Evolutionary conservation across 2,888 invertebrate genomes (phyloP).

Genomic region (Caenorhabditis wallacei): DNA sequence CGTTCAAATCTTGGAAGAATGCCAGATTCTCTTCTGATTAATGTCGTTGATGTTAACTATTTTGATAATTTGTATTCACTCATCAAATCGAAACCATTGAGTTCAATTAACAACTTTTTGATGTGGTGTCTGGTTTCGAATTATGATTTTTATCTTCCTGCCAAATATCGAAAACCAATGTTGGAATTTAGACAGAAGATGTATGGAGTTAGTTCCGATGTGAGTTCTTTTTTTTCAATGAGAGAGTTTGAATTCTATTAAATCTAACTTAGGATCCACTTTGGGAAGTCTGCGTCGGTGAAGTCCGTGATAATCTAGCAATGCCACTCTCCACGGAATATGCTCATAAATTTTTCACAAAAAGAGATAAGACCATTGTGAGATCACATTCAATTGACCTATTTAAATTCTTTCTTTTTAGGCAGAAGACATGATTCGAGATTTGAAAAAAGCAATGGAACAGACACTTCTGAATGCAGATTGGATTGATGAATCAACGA

Average conservation of each 20-base stretch:
- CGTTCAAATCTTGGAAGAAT: conserved; percentile 64
- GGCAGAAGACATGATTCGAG: conserved; percentile 74
- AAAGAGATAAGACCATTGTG: conserved; percentile 54
- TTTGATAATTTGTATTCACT: conserved; percentile 70
- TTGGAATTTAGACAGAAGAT: conserved; percentile 69
- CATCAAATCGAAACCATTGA: conserved; percentile 65
- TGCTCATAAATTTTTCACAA: conserved; percentile 72
- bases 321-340: conserved; percentile 77
- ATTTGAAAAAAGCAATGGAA: conserved; percentile 75
- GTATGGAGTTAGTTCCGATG: conserved; percentile 69
- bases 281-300: conserved; percentile 78
- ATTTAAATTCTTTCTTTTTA: conserved; percentile 28
- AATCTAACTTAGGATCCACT: conserved; percentile 33
- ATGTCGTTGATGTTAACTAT: conserved; percentile 75
- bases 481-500: conserved; percentile 80
- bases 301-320: conserved; percentile 75
- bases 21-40: conserved; percentile 72
- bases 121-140: conserved; percentile 78
- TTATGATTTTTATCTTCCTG: conserved; percentile 75
- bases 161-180: conserved; percentile 69
- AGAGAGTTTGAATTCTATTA: neutral
- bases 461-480: conserved; percentile 75
- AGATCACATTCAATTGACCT: neutral
- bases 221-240: conserved; percentile 39
- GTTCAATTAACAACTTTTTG: conserved; percentile 77